phyloP scores from a whole-genome alignment of 2,797 vertebrate species.

The Bufotes viridis region DNA sequence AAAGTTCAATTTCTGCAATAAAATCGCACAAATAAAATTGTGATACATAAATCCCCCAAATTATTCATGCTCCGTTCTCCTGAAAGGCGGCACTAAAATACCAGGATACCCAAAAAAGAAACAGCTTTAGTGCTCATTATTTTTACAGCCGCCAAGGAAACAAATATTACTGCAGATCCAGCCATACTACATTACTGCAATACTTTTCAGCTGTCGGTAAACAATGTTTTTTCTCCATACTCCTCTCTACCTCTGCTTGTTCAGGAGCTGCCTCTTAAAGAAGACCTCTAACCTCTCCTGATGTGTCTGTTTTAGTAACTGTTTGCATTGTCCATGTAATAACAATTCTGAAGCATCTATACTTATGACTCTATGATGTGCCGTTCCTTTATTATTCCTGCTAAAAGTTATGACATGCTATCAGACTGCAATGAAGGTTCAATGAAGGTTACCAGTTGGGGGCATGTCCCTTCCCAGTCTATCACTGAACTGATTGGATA shows the following conservation, averaged over 20 bases:
- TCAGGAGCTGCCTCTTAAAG: not conserved
- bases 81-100: conserved; percentile 24
- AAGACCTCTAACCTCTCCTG: too few species aligned
- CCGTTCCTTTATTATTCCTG: too few species aligned
- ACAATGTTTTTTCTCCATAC: not conserved
- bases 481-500: too few species aligned
- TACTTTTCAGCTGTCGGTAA: not conserved
- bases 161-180: conserved; percentile 37
- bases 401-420: too few species aligned
- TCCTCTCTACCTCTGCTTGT: not conserved
- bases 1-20: conserved; percentile 48
- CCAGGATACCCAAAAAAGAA: conserved; percentile 19
- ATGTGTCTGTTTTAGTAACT: too few species aligned
- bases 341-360: too few species aligned
- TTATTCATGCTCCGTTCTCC: conserved; percentile 43
- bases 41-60: conserved; percentile 40
- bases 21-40: conserved; percentile 38
- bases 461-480: too few species aligned
- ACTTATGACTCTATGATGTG: too few species aligned
- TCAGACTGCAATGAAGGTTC: too few species aligned
- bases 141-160: conserved; percentile 36
- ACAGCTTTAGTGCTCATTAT: conserved; percentile 52
- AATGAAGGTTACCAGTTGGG: too few species aligned
- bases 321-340: too few species aligned
- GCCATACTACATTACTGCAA: not conserved